Base-by-base conservation (phyloP, 2,888 invertebrate species). In the Nephrotoma flavescens region DNA sequence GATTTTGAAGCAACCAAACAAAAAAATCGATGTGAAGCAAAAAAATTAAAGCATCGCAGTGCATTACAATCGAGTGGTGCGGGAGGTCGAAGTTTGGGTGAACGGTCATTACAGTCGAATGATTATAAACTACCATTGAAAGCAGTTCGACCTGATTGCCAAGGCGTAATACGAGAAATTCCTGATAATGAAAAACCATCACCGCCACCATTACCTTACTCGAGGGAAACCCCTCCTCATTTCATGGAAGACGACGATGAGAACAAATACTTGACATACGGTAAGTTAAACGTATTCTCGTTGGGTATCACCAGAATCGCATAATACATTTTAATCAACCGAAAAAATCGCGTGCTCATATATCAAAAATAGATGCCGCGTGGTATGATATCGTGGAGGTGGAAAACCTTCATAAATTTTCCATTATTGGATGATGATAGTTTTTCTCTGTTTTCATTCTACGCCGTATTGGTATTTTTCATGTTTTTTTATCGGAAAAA, bases 61-160 rank as follows among this genome's bases (percentile, higher is more conserved):
- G 88, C 90, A 0, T 88, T 91, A 19, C 89, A 90, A 86, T 89
- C 89, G 12, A 89, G 89, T 4, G 87, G 88, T 6, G 87, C 89
- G 4, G 90, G 89, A 84, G 88, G 89, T 15, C 89, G 90, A 6
- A 91, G 90, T 85, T 86, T 90, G 5, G 90, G 90, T 2, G 91
- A 91, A 87, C 89, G 91, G 87, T 87, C 90, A 87, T 92, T 95
- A 86, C 93, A 94, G 9, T 93, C 93, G 89, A 95, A 94, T 41
- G 93, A 94, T 88, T 96, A 95, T 90, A 94, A 94, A 89, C 90
- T 96, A 6, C 96, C 96, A 0, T 90, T 96, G 88, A 91, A 94
- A 83, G 93, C 93, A 86, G 95, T 96, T 0, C 92, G 94, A 86
- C 94, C 95, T 15, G 95, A 95, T 92, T 94, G 94, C 88, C 94